A percentile compares a stretch with the other conserved stretches of the same genome.
Conservation (phyloP, 2,888 invertebrate genomes). For the Octonoba sinensis region DNA sequence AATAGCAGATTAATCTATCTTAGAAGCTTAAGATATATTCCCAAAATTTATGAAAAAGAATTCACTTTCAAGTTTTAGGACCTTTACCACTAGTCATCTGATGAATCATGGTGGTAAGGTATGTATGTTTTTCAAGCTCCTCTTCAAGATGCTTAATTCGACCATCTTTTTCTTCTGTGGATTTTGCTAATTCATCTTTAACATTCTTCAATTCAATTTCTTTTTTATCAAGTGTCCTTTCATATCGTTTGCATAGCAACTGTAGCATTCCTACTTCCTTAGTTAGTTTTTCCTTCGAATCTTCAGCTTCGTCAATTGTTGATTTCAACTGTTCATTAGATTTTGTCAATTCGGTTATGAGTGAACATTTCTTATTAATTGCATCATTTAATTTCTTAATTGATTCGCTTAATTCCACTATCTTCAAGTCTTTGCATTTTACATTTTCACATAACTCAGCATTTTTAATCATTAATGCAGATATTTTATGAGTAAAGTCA, state of each 20-base stretch:
- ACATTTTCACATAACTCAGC: conserved; percentile 26
- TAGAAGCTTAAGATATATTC: too few species aligned
- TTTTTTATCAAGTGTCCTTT: conserved; percentile 40
- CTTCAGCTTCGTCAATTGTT: conserved; percentile 31
- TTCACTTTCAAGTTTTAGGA: conserved; percentile 1
- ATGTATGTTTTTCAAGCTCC: conserved; percentile 50
- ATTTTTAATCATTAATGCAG: conserved; percentile 22
- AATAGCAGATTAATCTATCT: too few species aligned
- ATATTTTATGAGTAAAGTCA: conserved; percentile 21
- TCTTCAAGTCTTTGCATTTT: conserved; percentile 32
- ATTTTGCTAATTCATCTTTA: conserved; percentile 21
- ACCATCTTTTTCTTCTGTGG: conserved; percentile 26
- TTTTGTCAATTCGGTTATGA: conserved; percentile 1
- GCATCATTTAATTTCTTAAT: conserved; percentile 19
- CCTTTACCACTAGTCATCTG: conserved; percentile 50
- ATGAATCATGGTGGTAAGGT: conserved; percentile 54
- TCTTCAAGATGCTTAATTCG: conserved; percentile 40
- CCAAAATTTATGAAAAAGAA: not conserved
- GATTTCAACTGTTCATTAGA: conserved; percentile 7
- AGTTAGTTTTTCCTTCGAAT: conserved; percentile 23
- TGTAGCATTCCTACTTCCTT: conserved; percentile 43
- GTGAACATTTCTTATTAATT: conserved; percentile 11
- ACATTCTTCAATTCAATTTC: conserved; percentile 28
- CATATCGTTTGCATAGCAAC: conserved; percentile 48
- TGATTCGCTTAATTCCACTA: conserved; percentile 29